Conservation (phyloP, 1,140 invertebrate genomes). For the Heliconius hermathena region DNA sequence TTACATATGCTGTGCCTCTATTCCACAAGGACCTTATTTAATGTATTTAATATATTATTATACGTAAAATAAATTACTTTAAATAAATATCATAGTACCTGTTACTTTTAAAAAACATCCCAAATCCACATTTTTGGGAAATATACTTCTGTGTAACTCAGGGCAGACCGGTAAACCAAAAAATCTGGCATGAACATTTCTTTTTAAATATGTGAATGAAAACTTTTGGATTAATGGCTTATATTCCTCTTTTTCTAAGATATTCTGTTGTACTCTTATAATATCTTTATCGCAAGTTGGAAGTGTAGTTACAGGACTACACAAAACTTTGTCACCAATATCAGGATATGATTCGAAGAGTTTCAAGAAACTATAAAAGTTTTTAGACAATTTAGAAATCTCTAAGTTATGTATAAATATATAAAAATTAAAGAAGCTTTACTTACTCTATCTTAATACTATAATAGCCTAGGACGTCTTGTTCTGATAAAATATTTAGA, state of each 20-base stretch:
- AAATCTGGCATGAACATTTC: slow-evolving; percentile 85
- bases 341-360: slow-evolving; percentile 77
- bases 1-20: too few relatives aligned
- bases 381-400: neutral
- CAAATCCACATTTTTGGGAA: slow-evolving; percentile 86
- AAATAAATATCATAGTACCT: slow-evolving; percentile 63
- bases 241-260: slow-evolving; percentile 77
- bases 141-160: slow-evolving; percentile 82
- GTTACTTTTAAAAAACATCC: slow-evolving; percentile 85
- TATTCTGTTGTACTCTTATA: slow-evolving; percentile 82
- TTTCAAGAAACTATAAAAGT: slow-evolving; percentile 72
- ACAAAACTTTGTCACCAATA: slow-evolving; percentile 73
- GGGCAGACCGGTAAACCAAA: slow-evolving; percentile 83
- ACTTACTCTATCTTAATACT: slow-evolving; percentile 78
- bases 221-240: slow-evolving; percentile 52
- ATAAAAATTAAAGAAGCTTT: neutral
- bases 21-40: too few relatives aligned
- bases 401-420: neutral
- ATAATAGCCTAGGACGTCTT: slow-evolving; percentile 66
- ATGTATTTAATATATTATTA: neutral
- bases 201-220: slow-evolving; percentile 81
- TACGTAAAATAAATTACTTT: neutral
- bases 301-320: slow-evolving; percentile 67
- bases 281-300: slow-evolving; percentile 85
- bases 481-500: slow-evolving; percentile 64